These are phyloP conservation scores for Sphenodon punctatus DNA, from an alignment of 2,797 vertebrate species.

Conservation along the genomic window DNA sequence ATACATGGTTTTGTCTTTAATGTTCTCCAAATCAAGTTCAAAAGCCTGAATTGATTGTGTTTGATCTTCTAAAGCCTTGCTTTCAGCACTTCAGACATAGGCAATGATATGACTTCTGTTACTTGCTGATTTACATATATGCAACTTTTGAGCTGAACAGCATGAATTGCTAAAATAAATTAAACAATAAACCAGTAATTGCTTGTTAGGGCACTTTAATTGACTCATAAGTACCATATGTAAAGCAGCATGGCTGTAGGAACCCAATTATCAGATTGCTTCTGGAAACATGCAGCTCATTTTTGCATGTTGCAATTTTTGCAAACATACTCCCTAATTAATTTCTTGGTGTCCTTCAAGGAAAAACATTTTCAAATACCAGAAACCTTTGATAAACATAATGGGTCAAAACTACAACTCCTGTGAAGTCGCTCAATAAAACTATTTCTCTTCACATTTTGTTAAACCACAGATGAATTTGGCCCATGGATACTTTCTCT, in stretches of 20 bases:
- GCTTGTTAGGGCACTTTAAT: conserved; percentile 60
- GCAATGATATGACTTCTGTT: conserved; percentile 20
- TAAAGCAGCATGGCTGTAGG: conserved; percentile 44
- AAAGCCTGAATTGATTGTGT: background rate
- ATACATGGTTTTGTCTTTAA: background rate
- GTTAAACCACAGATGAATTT: conserved; percentile 39
- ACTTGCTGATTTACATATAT: conserved; percentile 25
- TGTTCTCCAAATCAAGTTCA: background rate
- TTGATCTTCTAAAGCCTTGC: background rate
- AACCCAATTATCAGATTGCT: conserved; percentile 46
- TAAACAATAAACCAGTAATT: conserved; percentile 64
- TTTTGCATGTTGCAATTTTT: conserved; percentile 51
- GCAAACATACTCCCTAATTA: conserved; percentile 54
- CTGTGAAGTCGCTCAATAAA: conserved; percentile 24
- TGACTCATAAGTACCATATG: conserved; percentile 59
- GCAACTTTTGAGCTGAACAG: conserved; percentile 50
- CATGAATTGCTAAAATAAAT: conserved; percentile 59
- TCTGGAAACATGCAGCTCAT: conserved; percentile 53
- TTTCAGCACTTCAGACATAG: background rate
- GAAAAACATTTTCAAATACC: conserved; percentile 46
- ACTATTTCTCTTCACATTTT: conserved; percentile 9
- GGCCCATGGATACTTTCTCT: conserved; percentile 23
- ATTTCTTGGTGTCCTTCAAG: conserved; percentile 33
- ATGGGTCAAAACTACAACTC: conserved; percentile 15
- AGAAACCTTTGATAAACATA: conserved; percentile 20